Conservation (phyloP, 2,797 vertebrate species). For the Dryobates pubescens region DNA sequence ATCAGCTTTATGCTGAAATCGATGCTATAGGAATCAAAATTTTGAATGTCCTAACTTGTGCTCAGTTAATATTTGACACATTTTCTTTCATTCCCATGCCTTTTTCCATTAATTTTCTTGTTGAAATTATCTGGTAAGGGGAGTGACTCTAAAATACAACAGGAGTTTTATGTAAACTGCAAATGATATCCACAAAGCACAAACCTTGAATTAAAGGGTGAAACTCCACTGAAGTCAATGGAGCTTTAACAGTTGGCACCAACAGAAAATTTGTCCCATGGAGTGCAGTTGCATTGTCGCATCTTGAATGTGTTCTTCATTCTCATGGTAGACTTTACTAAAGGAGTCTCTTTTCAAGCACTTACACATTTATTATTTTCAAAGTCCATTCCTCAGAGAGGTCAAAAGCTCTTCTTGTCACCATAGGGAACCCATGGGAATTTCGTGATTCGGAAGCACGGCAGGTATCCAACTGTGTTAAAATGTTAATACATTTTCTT, state of each 20-base stretch:
- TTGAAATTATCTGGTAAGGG: neutral
- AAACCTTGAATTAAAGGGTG: constrained; percentile 3
- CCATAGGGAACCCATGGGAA: constrained; percentile 3
- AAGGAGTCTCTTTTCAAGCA: constrained; percentile 8
- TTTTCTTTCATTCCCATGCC: neutral
- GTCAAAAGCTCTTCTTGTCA: constrained; percentile 61
- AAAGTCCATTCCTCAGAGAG: constrained; percentile 47
- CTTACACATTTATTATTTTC: constrained; percentile 10
- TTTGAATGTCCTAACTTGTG: neutral
- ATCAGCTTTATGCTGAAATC: neutral
- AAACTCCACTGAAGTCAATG: constrained; percentile 71
- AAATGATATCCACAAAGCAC: neutral
- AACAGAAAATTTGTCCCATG: neutral
- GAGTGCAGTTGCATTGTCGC: constrained; percentile 8
- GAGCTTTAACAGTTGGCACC: constrained; percentile 31
- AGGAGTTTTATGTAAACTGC: neutral
- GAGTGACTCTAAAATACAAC: neutral
- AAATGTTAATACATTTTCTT: neutral
- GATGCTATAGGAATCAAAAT: neutral
- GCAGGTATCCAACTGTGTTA: neutral
- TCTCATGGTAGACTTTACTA: neutral
- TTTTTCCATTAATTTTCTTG: neutral
- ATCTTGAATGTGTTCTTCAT: constrained; percentile 29
- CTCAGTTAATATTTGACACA: neutral
- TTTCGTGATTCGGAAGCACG: neutral